These are phyloP conservation scores for Gorsachius goisagi DNA, from an alignment of 2,113 vertebrate genomes.

Conservation along the genomic window DNA sequence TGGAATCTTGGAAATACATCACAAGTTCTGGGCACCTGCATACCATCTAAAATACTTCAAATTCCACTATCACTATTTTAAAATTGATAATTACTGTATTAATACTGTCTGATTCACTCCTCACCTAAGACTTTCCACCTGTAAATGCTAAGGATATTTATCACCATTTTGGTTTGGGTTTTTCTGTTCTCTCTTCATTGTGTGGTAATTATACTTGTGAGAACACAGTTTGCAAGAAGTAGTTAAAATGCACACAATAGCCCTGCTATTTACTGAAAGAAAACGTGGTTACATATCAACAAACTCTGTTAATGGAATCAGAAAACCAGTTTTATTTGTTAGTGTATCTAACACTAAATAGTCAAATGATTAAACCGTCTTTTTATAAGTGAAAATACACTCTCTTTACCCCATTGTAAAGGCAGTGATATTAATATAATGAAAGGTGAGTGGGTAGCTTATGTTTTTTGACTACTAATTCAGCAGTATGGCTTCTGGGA, in stretches of 20 bases:
- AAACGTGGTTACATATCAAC: not conserved
- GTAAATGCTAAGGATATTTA: not conserved
- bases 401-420: not conserved
- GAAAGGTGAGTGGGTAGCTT: not conserved
- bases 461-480: conserved; percentile 23
- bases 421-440: not conserved
- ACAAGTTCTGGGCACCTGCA: not conserved
- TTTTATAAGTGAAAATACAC: not conserved
- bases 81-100: not conserved
- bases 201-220: not conserved
- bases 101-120: not conserved
- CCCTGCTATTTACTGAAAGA: not conserved
- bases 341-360: not conserved
- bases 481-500: conserved; percentile 18
- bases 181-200: not conserved
- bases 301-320: not conserved
- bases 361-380: not conserved
- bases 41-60: not conserved
- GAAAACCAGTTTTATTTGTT: not conserved
- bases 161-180: not conserved
- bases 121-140: not conserved
- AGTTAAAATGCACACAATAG: not conserved
- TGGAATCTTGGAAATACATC: not conserved
- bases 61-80: not conserved
- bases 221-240: not conserved